Evolutionary conservation across 2,797 vertebrate genomes (phyloP), one percentile per base, ranked within the genome.

Genomic region (Catostomus latipinnis): DNA sequence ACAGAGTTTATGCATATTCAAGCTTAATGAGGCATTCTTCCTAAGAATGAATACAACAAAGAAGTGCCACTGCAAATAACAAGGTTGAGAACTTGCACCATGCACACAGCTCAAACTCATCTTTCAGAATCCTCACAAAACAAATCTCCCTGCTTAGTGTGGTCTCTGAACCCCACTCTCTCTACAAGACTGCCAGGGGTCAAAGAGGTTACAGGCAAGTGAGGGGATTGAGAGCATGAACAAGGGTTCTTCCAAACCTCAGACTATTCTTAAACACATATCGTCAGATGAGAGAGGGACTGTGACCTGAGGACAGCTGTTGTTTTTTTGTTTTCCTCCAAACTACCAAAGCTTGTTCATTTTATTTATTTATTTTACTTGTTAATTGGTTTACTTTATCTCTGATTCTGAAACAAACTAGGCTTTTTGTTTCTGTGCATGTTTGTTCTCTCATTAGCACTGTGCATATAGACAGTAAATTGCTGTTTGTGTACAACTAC

Each of bases 201-300:
- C 4, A 12, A 57, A 1, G 18, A 18, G 65, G 46, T 52, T 69
- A 75, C 63, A 66, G 46, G 54, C 34, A 45, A 76, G 53, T 50
- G 46, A 34, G 9, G 18, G 7, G 63, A 50, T 12, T 67, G 4
- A 54, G n/a, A 6, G 10, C 11, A 18, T 34, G 34, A 53, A 46
- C 43, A 22, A 0, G 2, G 49, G 13, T 8, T 45, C 8, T 13
- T 57, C 13, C 12, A 57, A 50, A 76, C 2, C 67, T 10, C 13
- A 63, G 58, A 65, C 9, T 16, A 5, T 6, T 75, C 66, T 50
- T 13, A 68, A 68, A 58, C 45, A 76, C 62, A 49, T 6, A 14
- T 68, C 12, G 50, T 52, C 7, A 16, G 34, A 52, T 60, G n/a
- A 57, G 8, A 1, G 6, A 53, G 34, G 4, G 46, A 68, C 50